phyloP scores from a whole-genome alignment of 2,113 vertebrate species.

The Puntigrus tetrazona region DNA sequence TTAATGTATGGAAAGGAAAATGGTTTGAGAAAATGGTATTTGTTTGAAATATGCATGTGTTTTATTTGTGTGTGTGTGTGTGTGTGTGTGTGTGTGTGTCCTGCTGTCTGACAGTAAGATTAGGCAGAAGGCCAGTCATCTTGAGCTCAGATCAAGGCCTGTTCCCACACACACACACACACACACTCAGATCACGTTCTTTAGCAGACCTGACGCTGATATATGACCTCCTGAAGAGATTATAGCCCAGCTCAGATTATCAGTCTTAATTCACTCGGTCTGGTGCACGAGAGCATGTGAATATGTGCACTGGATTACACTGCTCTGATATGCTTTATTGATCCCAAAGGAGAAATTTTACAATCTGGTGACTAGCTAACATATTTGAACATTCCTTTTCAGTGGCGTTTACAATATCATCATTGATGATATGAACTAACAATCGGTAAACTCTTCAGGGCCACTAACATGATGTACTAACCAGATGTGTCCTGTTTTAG shows the following conservation, averaged over 20 bases:
- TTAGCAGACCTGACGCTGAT: background rate
- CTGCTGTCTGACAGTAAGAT: conserved; percentile 7
- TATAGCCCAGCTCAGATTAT: conserved; percentile 37
- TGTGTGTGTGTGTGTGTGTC: background rate
- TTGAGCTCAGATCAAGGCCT: conserved; percentile 10
- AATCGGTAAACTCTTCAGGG: background rate
- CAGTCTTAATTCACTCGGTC: conserved; percentile 21
- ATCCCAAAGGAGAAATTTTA: background rate
- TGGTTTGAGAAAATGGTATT: background rate
- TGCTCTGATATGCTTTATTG: background rate
- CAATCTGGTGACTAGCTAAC: background rate
- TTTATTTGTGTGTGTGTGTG: background rate
- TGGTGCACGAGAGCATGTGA: background rate
- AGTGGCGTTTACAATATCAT: background rate
- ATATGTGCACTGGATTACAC: background rate
- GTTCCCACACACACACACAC: conserved; percentile 14
- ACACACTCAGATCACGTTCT: background rate
- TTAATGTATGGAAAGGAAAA: background rate
- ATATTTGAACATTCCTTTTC: background rate
- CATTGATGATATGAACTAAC: background rate
- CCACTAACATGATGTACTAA: background rate
- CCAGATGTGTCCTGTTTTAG: background rate
- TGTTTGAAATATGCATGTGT: background rate
- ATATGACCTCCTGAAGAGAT: conserved; percentile 49
- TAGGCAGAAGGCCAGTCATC: conserved; percentile 31